phyloP scores from a whole-genome alignment of 2,797 vertebrate genomes.

The Apogon talboti region DNA sequence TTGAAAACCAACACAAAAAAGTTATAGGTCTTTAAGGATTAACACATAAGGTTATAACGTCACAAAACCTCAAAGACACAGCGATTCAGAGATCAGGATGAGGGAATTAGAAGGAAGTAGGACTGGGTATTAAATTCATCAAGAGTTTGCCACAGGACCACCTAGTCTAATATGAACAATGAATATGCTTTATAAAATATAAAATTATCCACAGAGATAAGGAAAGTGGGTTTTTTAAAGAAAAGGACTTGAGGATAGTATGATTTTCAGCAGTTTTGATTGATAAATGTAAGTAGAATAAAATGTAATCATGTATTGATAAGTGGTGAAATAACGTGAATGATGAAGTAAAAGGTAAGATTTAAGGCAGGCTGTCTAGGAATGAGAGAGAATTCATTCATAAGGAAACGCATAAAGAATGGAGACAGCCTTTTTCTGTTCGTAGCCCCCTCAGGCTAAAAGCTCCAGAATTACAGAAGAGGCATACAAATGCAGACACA shows the following conservation, averaged over 20 bases:
- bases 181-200: not conserved
- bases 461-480: conserved; percentile 25
- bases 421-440: not conserved
- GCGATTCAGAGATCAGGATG: conserved; percentile 1
- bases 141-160: not conserved
- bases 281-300: too few relatives aligned
- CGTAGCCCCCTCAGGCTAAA: conserved; percentile 16
- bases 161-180: not conserved
- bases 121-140: not conserved
- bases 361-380: not conserved
- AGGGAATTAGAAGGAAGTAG: not conserved
- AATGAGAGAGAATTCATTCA: conserved; percentile 7
- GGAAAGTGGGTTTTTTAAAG: not conserved
- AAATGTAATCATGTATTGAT: not conserved
- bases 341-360: not conserved
- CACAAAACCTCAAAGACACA: conserved; percentile 7
- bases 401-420: conserved; percentile 10
- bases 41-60: conserved; percentile 6
- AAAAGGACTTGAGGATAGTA: not conserved
- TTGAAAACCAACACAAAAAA: too few relatives aligned
- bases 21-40: too few relatives aligned
- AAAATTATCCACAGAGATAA: not conserved
- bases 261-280: too few relatives aligned
- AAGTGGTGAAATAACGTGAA: not conserved
- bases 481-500: conserved; percentile 9